phyloP scores from a whole-genome alignment of 1,140 invertebrate genomes.

The Lordiphosa clarofinis region DNA sequence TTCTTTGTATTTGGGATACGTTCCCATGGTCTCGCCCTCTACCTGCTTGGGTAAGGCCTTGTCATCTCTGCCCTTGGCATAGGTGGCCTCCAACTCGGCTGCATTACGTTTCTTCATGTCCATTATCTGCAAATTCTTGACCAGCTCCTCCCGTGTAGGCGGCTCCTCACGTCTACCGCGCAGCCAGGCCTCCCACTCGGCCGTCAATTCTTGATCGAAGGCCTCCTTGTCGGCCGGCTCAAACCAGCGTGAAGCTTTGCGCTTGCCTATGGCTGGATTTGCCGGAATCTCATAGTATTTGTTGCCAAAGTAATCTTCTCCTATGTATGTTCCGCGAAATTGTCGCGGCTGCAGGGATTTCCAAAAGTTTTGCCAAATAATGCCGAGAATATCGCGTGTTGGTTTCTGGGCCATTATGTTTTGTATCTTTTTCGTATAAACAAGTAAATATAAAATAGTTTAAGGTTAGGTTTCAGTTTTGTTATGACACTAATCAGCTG shows the following conservation, averaged over 20 bases:
- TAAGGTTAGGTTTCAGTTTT: constrained; percentile 48
- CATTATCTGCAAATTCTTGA: constrained; percentile 85
- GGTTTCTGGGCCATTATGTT: constrained; percentile 73
- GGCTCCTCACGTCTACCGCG: constrained; percentile 82
- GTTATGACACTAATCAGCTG: constrained; percentile 63
- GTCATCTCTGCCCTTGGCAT: constrained; percentile 70
- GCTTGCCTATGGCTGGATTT: constrained; percentile 82
- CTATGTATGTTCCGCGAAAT: constrained; percentile 81
- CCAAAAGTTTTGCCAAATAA: constrained; percentile 82
- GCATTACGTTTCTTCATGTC: constrained; percentile 88
- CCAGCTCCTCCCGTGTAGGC: constrained; percentile 87
- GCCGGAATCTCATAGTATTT: constrained; percentile 89
- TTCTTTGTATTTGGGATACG: constrained; percentile 76
- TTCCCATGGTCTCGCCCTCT: constrained; percentile 61
- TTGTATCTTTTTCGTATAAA: constrained; percentile 26
- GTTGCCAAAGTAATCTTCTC: constrained; percentile 89
- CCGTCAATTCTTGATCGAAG: constrained; percentile 86
- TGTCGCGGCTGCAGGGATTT: constrained; percentile 82
- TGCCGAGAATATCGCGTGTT: constrained; percentile 75
- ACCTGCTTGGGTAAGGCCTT: constrained; percentile 66
- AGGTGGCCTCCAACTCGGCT: constrained; percentile 83
- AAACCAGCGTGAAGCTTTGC: constrained; percentile 86
- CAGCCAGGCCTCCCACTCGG: constrained; percentile 93
- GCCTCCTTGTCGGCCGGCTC: constrained; percentile 82
- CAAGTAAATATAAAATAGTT: constrained; percentile 11